Percentiles rank a stretch among this genome's conserved stretches.
These are phyloP conservation scores for Tethya wilhelma DNA, from an alignment of 37 sponge, comb jelly and placozoan species.

Conservation along the genomic window DNA sequence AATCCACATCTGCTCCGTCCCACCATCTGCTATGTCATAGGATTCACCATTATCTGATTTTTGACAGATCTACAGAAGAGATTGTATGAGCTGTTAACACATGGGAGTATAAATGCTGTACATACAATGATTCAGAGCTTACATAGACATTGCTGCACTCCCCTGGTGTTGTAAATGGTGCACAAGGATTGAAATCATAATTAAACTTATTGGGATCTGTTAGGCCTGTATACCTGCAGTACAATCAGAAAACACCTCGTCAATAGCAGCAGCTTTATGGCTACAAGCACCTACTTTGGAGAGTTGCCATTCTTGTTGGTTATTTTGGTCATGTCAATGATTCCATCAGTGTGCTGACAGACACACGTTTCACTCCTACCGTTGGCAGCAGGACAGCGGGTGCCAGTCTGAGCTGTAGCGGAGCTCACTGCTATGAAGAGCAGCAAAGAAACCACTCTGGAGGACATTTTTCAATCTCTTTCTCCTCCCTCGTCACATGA, in stretches of 20 bases:
- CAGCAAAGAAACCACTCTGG: no score
- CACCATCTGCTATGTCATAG: neutral
- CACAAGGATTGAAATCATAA: neutral
- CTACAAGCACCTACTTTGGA: neutral
- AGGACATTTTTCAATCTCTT: no score
- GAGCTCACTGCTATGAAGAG: no score
- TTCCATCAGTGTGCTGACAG: conserved; percentile 20
- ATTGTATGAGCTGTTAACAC: neutral
- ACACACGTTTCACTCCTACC: conserved; percentile 8
- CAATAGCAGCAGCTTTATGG: neutral
- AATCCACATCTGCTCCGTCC: conserved; percentile 15
- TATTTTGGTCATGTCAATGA: conserved; percentile 1
- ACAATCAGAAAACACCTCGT: neutral
- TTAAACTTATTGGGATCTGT: neutral
- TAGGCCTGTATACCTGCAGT: neutral
- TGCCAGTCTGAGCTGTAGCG: no score
- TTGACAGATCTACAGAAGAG: conserved; percentile 11
- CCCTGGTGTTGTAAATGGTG: neutral
- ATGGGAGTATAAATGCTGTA: neutral
- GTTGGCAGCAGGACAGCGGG: no score
- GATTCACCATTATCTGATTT: neutral
- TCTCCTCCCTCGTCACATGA: neutral
- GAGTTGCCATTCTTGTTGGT: neutral
- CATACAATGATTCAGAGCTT: neutral
- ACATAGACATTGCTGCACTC: conserved; percentile 9